Base-by-base conservation (phyloP, 2,888 invertebrate genomes). In the Cyclophora punctaria region DNA sequence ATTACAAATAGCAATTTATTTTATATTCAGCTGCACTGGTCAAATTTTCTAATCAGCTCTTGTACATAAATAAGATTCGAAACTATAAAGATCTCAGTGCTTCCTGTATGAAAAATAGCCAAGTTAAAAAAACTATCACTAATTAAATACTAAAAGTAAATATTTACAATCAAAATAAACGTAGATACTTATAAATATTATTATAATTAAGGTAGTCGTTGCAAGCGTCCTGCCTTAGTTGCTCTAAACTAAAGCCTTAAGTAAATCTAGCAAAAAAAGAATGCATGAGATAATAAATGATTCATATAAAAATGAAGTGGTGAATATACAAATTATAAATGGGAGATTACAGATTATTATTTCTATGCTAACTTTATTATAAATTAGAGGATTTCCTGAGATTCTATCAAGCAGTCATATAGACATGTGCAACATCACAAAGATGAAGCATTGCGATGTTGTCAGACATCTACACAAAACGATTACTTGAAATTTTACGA, bases 391-490 rank as follows among this genome's bases (percentile, higher is more conserved):
- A 7, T 34, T 44, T 65, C 54, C 57, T 57, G 35, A 43, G 63
- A 56, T 54, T 48, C 58, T 48, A 55, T 56, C 54, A 57, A 71
- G 73, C 76, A 75, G 75, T 87, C 80, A 75, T 73, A 71, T 75
- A 84, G 84, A 88, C 88, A 84, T 89, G 89, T 84, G 86, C 78
- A 72, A 78, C 89, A 89, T 89, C 89, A 83, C 73, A 57, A 20
- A 20, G 20, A 20, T 20, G 20, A 20, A 20, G 3, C 52, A 37
- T 5, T 50, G 71, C 84, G 89, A 89, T 89, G 89, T 81, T 60
- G 73, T 65, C 88, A 83, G 86, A 89, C 86, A 74, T 89, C 88
- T 86, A 78, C 69, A 75, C 73, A 86, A 88, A 77, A 73, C 72
- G 65, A 45, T 41, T 37, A 46, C 33, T 47, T 45, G 42, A 37